Conservation (phyloP, 2,113 vertebrate species). For the Ploceus nigricollis region DNA sequence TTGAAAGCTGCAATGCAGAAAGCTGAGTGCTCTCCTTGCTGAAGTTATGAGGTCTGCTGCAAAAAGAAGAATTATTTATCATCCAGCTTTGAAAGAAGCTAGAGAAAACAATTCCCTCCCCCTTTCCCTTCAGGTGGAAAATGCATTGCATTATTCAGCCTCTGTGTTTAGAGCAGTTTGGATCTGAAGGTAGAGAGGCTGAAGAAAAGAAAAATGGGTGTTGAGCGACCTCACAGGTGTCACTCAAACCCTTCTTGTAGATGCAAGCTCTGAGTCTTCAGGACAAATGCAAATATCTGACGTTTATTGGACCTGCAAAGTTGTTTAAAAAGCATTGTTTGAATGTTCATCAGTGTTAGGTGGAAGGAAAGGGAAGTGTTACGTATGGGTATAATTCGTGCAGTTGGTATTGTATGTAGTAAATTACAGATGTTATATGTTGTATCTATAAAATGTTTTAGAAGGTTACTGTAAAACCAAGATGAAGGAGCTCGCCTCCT, state of each 20-base stretch:
- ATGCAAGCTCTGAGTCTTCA: not conserved
- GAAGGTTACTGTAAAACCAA: too few species aligned
- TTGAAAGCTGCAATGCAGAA: not conserved
- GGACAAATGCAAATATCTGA: not conserved
- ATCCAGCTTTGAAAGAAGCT: not conserved
- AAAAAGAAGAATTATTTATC: not conserved
- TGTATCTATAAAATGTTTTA: too few species aligned
- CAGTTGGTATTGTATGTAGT: too few species aligned
- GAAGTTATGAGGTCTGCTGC: not conserved
- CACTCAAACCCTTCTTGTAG: not conserved
- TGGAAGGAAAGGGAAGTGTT: not conserved
- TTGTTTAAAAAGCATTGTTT: not conserved
- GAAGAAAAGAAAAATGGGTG: not conserved
- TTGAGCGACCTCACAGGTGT: rapidly evolving
- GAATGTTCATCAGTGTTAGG: not conserved
- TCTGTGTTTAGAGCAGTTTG: not conserved
- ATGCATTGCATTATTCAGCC: not conserved
- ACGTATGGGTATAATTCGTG: too few species aligned
- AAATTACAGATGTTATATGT: too few species aligned
- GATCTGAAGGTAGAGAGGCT: not conserved
- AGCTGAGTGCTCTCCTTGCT: not conserved
- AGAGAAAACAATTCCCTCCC: not conserved
- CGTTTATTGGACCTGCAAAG: not conserved
- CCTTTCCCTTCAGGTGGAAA: not conserved
- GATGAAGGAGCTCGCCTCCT: too few species aligned